Percentiles rank a stretch among this genome's conserved stretches.
phyloP scores from a whole-genome alignment of 2,888 invertebrate species.

The Mamestra brassicae region DNA sequence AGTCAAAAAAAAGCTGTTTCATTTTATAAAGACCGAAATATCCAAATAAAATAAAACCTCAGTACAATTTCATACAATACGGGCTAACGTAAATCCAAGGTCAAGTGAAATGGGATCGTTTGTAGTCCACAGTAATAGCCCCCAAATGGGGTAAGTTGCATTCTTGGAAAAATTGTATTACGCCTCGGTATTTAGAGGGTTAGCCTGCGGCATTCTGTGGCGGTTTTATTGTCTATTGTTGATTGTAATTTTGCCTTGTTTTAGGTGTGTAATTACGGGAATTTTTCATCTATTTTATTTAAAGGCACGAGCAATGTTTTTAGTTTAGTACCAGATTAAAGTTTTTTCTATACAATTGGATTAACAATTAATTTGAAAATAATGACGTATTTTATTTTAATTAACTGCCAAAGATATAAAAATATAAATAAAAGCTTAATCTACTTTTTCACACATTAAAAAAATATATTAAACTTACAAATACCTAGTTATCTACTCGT shows the following conservation, averaged over 20 bases:
- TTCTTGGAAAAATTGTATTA: constrained; percentile 64
- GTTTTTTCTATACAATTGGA: background rate
- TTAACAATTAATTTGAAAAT: background rate
- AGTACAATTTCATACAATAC: constrained; percentile 28
- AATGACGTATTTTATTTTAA: background rate
- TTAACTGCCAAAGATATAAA: too few relatives aligned
- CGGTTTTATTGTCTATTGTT: constrained; percentile 36
- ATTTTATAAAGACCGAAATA: background rate
- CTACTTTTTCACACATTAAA: too few relatives aligned
- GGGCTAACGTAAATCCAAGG: constrained; percentile 54
- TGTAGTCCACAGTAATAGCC: constrained; percentile 48
- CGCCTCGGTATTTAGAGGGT: constrained; percentile 61
- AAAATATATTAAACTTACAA: too few relatives aligned
- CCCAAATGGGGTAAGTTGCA: constrained; percentile 63
- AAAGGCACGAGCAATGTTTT: background rate
- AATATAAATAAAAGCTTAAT: too few relatives aligned
- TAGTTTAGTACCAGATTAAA: background rate
- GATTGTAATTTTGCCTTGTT: constrained; percentile 47
- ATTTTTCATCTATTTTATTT: constrained; percentile 18
- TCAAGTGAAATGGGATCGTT: constrained; percentile 49
- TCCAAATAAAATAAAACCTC: constrained; percentile 5
- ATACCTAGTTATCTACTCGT: too few relatives aligned
- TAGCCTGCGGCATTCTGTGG: constrained; percentile 43
- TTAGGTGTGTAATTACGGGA: constrained; percentile 20
- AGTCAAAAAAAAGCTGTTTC: too few relatives aligned